phyloP scores from a whole-genome alignment of 2,888 invertebrate species.

The Protodeltote pygarga region DNA sequence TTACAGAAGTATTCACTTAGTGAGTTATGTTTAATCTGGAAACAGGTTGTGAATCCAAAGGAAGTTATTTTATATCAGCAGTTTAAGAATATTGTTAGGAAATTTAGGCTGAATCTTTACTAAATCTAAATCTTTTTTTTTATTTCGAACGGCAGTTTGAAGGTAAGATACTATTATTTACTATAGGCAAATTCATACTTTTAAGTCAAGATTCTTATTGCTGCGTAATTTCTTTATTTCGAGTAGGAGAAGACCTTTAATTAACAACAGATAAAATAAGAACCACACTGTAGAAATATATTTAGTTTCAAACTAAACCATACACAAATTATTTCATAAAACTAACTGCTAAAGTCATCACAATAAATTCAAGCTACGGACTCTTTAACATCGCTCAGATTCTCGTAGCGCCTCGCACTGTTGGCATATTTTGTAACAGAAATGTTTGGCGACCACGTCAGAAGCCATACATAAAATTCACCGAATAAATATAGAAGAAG shows the following conservation, averaged over 20 bases:
- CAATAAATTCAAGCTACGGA: constrained; percentile 1
- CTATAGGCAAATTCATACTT: no score
- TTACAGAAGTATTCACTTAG: not conserved
- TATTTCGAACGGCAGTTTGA: no score
- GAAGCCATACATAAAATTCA: constrained; percentile 56
- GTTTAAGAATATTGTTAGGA: no score
- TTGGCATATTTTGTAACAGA: constrained; percentile 35
- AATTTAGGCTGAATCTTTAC: no score
- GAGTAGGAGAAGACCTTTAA: not conserved
- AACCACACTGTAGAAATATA: not conserved
- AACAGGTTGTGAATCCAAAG: no score
- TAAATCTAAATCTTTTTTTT: no score
- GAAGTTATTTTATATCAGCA: no score
- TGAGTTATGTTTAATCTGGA: no score
- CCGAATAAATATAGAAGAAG: constrained; percentile 71
- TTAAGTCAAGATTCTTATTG: no score
- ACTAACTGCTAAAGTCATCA: constrained; percentile 11
- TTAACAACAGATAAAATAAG: constrained; percentile 4
- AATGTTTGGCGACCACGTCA: constrained; percentile 35
- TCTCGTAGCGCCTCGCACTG: constrained; percentile 8
- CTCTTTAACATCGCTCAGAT: constrained; percentile 8
- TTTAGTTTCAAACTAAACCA: constrained; percentile 6
- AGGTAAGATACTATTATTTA: no score
- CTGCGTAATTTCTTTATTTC: no score
- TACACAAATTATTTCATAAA: not conserved